A percentile compares a stretch with the other conserved stretches of the same genome.
These are phyloP conservation scores for Drosophila virilis DNA, from an alignment of 1,140 invertebrate genomes.

Conservation along the genomic window DNA sequence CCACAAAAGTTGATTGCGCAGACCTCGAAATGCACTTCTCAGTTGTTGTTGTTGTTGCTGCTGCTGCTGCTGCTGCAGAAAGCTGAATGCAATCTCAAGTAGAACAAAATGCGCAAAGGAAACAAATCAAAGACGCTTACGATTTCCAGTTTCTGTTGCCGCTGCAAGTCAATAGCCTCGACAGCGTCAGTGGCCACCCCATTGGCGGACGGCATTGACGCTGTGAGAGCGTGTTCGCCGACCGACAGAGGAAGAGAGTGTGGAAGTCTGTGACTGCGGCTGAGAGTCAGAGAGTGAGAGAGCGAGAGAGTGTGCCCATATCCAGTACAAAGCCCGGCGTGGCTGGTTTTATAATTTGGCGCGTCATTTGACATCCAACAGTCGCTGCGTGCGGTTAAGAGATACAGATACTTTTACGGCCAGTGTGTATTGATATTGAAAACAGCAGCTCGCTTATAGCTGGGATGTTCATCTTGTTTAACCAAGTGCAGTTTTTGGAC, in stretches of 20 bases:
- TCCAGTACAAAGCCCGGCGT: slow-evolving; percentile 70
- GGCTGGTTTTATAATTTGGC: slow-evolving; percentile 68
- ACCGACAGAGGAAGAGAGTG: slow-evolving; percentile 21
- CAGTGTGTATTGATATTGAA: not conserved
- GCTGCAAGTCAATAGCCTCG: slow-evolving; percentile 73
- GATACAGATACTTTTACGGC: slow-evolving; percentile 31
- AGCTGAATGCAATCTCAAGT: slow-evolving; percentile 38
- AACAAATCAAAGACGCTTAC: slow-evolving; percentile 49
- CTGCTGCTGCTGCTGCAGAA: slow-evolving; percentile 13
- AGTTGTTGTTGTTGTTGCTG: slow-evolving; percentile 10
- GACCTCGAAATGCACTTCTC: slow-evolving; percentile 19
- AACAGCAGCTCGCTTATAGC: not conserved
- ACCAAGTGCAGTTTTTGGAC: slow-evolving; percentile 42
- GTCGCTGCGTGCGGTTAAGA: slow-evolving; percentile 72
- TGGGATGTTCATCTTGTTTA: slow-evolving; percentile 19
- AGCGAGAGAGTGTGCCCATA: slow-evolving; percentile 26
- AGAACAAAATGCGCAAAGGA: slow-evolving; percentile 47
- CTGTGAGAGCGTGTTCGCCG: slow-evolving; percentile 24
- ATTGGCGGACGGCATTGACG: slow-evolving; percentile 31
- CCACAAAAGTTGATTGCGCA: not conserved
- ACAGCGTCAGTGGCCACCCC: slow-evolving; percentile 46
- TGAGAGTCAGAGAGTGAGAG: slow-evolving; percentile 11
- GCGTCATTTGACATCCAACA: slow-evolving; percentile 73
- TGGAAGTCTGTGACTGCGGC: slow-evolving; percentile 24
- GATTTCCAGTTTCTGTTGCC: slow-evolving; percentile 70